phyloP scores from a whole-genome alignment of 2,888 invertebrate genomes.

The Phanerotoma sp. region DNA sequence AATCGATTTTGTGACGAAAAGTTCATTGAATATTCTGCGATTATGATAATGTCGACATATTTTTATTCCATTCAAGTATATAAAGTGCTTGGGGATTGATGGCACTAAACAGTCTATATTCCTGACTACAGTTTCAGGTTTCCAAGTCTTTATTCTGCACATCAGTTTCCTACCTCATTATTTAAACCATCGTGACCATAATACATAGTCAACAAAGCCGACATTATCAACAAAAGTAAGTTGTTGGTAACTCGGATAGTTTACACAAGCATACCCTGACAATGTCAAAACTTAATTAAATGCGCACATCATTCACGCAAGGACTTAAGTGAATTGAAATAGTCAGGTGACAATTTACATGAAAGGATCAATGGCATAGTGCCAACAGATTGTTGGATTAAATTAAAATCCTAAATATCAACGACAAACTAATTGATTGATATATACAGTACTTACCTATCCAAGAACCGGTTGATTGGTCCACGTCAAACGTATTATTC shows the following conservation, averaged over 20 bases:
- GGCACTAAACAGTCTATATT: background rate
- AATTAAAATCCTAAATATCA: background rate
- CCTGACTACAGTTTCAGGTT: background rate
- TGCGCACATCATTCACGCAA: too few species aligned
- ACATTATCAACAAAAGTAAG: too few species aligned
- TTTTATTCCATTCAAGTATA: background rate
- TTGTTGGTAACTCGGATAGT: too few species aligned
- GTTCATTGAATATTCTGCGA: too few species aligned
- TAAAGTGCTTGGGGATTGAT: background rate
- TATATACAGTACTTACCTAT: conserved; percentile 72
- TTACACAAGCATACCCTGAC: too few species aligned
- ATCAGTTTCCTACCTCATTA: background rate
- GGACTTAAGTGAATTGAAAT: background rate
- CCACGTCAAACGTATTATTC: conserved; percentile 65
- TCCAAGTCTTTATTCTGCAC: conserved; percentile 1
- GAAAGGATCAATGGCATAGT: conserved; percentile 10
- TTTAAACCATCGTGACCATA: background rate
- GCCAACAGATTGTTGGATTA: background rate
- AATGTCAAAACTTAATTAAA: too few species aligned
- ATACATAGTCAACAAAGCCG: too few species aligned
- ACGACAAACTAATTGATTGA: too few species aligned
- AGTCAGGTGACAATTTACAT: conserved; percentile 8
- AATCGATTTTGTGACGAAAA: too few species aligned
- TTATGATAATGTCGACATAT: background rate
- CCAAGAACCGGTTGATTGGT: conserved; percentile 76